Evolutionary conservation across 35 echinoderm and acorn worm species (phyloP).

Genomic region (Heliocidaris tuberculata): DNA sequence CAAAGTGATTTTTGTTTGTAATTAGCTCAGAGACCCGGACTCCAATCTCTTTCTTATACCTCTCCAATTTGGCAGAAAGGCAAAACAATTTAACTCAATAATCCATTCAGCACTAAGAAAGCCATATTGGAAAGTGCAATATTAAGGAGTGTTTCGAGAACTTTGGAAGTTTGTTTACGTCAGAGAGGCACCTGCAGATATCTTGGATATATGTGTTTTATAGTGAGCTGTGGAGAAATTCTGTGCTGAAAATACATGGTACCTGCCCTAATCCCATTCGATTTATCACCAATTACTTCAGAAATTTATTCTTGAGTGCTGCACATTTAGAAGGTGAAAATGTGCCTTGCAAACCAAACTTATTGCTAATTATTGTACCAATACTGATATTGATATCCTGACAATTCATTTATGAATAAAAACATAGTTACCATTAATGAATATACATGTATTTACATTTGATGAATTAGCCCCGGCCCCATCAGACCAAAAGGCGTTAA

Average conservation of each 20-base stretch:
- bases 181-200: neutral
- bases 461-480: too few species aligned
- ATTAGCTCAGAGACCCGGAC: constrained; percentile 22
- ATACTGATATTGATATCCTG: neutral
- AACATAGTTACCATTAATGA: too few species aligned
- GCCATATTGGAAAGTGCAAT: constrained; percentile 27
- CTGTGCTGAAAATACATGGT: constrained; percentile 1
- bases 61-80: constrained; percentile 26
- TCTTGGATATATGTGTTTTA: constrained; percentile 40
- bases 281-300: constrained; percentile 22
- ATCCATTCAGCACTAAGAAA: constrained; percentile 25
- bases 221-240: neutral
- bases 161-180: constrained; percentile 32
- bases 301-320: neutral
- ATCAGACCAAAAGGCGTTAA: too few species aligned
- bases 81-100: constrained; percentile 47
- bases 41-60: neutral
- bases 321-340: neutral
- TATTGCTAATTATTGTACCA: neutral
- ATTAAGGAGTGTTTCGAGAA: constrained; percentile 23
- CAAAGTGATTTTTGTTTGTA: constrained; percentile 54
- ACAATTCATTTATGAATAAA: too few species aligned
- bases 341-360: neutral
- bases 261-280: neutral
- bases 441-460: too few species aligned